phyloP scores from a whole-genome alignment of 2,797 vertebrate genomes.

The Miichthys miiuy region DNA sequence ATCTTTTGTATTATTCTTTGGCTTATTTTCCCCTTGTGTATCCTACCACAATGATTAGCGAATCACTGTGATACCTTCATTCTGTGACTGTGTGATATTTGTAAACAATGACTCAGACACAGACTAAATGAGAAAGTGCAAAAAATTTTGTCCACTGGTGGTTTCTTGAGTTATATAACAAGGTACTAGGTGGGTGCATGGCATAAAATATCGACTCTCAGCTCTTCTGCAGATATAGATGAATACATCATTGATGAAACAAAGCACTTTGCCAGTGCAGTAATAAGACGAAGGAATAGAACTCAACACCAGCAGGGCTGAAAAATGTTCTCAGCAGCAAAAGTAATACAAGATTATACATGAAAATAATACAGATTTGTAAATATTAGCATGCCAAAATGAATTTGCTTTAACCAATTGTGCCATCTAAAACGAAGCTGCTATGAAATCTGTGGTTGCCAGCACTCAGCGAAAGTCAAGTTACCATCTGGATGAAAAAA shows the following conservation, averaged over 20 bases:
- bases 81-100: slow-evolving; percentile 48
- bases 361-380: slow-evolving; percentile 17
- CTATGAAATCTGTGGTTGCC: slow-evolving; percentile 11
- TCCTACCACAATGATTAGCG: slow-evolving; percentile 39
- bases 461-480: slow-evolving; percentile 6
- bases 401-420: slow-evolving; percentile 36
- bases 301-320: slow-evolving; percentile 15
- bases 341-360: no score
- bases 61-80: slow-evolving; percentile 44
- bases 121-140: slow-evolving; percentile 33
- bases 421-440: slow-evolving; percentile 3
- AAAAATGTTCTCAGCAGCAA: slow-evolving; percentile 35
- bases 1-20: slow-evolving; percentile 35
- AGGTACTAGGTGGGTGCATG: neutral
- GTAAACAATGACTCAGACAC: slow-evolving; percentile 59
- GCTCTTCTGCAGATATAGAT: slow-evolving; percentile 30
- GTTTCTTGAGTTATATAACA: slow-evolving; percentile 46
- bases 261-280: slow-evolving; percentile 34
- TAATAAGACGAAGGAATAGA: slow-evolving; percentile 20
- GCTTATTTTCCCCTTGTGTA: slow-evolving; percentile 41
- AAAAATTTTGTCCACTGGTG: slow-evolving; percentile 32
- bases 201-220: slow-evolving; percentile 32
- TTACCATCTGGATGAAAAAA: slow-evolving; percentile 46
- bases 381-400: slow-evolving; percentile 29
- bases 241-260: slow-evolving; percentile 45